Evolutionary conservation across 2,797 vertebrate genomes (phyloP).

Genomic region (Chiloscyllium punctatum): DNA sequence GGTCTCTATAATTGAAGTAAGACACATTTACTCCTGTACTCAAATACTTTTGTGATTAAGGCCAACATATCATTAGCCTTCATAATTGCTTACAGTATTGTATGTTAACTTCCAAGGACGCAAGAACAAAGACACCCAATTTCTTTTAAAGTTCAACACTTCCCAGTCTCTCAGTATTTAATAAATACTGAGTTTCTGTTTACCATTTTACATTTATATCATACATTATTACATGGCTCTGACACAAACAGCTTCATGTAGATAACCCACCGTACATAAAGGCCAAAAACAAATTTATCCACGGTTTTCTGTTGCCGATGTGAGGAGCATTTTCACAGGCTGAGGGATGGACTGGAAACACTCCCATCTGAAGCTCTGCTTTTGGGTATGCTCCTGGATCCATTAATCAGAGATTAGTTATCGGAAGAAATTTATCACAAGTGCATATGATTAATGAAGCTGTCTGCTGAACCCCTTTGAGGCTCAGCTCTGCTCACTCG

Average conservation of each 20-base stretch:
- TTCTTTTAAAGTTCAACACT: no score
- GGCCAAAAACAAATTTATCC: background rate
- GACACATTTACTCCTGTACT: no score
- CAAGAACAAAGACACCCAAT: no score
- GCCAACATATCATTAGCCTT: no score
- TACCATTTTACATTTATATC: background rate
- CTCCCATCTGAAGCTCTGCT: background rate
- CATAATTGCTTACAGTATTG: no score
- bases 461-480: background rate
- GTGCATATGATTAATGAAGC: constrained; percentile 26
- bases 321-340: background rate
- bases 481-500: background rate
- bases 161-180: no score
- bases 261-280: background rate
- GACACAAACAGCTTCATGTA: background rate
- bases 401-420: constrained; percentile 21
- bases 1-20: no score
- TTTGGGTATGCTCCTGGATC: background rate
- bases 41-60: no score
- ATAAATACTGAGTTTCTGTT: no score
- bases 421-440: constrained; percentile 30
- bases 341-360: background rate
- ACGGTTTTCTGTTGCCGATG: background rate
- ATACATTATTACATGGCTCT: no score
- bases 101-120: no score